Evolutionary conservation across 2,797 vertebrate genomes (phyloP).

Genomic region (Micromesistius poutassou): DNA sequence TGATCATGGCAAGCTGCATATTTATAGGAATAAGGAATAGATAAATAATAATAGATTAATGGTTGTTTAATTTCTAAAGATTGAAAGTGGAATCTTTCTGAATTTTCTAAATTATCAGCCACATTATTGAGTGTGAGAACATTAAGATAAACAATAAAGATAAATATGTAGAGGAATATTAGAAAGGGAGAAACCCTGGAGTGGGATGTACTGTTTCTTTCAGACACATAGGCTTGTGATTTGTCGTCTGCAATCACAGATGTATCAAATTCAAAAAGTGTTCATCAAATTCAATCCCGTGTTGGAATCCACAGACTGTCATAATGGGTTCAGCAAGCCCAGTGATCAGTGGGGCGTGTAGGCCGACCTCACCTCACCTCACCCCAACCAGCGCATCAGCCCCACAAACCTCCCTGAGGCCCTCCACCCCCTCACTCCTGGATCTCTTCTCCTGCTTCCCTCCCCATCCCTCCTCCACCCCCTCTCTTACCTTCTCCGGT

Average conservation of each 20-base stretch:
- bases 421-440: slow-evolving; percentile 25
- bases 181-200: not conserved
- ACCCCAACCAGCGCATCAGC: not conserved
- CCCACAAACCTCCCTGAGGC: not conserved
- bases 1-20: too few species aligned
- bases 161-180: not conserved
- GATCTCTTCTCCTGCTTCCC: slow-evolving; percentile 21
- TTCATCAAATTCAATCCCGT: not conserved
- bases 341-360: slow-evolving; percentile 44
- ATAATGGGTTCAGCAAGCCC: slow-evolving; percentile 36
- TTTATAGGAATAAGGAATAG: too few species aligned
- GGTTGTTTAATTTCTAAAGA: too few species aligned
- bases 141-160: not conserved
- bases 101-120: too few species aligned
- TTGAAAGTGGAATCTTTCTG: too few species aligned
- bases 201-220: not conserved
- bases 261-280: too few species aligned
- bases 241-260: not conserved
- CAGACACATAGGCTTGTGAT: not conserved
- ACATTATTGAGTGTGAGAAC: too few species aligned
- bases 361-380: too few species aligned
- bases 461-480: not conserved
- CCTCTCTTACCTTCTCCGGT: slow-evolving; percentile 46
- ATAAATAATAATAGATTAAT: too few species aligned
- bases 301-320: slow-evolving; percentile 21